Conservation (phyloP, 2,888 invertebrate species). For the Deroplatys truncata region DNA sequence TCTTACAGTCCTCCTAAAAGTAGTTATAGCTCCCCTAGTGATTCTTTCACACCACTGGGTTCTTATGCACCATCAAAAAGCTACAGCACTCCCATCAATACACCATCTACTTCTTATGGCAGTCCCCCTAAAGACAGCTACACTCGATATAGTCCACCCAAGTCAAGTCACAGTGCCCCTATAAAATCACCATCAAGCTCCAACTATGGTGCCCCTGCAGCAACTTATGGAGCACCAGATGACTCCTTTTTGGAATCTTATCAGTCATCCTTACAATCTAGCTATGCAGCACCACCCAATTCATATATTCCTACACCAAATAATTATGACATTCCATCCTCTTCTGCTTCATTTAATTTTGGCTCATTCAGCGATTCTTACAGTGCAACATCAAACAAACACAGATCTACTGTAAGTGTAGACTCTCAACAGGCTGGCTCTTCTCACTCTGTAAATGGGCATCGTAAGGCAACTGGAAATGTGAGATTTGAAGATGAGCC, state of each 20-base stretch:
- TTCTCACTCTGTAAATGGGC: background rate
- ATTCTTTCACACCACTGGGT: background rate
- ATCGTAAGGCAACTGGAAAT: background rate
- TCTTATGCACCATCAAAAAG: slow-evolving; percentile 11
- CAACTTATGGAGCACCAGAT: slow-evolving; percentile 26
- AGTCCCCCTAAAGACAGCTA: background rate
- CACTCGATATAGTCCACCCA: background rate
- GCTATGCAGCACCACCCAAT: slow-evolving; percentile 32
- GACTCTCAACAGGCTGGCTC: background rate
- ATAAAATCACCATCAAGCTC: slow-evolving; percentile 28
- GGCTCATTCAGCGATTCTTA: slow-evolving; percentile 1
- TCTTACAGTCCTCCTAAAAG: background rate
- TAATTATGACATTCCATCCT: slow-evolving; percentile 22
- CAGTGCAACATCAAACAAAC: slow-evolving; percentile 2
- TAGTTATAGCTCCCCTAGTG: background rate
- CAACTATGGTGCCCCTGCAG: slow-evolving; percentile 21
- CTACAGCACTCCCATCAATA: background rate
- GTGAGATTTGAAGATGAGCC: background rate
- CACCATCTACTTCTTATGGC: background rate
- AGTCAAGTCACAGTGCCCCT: slow-evolving; percentile 27
- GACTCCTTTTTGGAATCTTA: background rate
- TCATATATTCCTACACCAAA: slow-evolving; percentile 28
- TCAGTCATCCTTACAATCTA: slow-evolving; percentile 27
- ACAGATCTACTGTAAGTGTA: background rate
- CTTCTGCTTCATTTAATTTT: slow-evolving; percentile 19